These are phyloP conservation scores for Xiphorhynchus elegans DNA, from an alignment of 2,113 vertebrate species.

Conservation along the genomic window DNA sequence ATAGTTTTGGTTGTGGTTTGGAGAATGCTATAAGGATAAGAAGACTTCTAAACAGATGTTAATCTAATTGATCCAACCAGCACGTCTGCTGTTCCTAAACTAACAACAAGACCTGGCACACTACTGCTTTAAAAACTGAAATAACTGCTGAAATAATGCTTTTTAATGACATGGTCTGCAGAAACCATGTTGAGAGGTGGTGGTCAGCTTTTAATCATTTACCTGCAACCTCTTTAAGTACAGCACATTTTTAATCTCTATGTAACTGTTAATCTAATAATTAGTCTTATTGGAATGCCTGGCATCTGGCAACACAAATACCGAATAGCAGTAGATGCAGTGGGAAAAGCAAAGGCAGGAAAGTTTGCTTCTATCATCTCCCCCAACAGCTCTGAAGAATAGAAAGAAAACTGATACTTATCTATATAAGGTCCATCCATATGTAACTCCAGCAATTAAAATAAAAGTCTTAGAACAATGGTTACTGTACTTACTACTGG, in stretches of 20 bases:
- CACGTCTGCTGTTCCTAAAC: not conserved
- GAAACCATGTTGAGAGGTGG: not conserved
- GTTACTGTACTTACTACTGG: not conserved
- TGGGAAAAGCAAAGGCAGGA: not conserved
- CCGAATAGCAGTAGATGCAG: not conserved
- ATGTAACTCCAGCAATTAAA: conserved; percentile 10
- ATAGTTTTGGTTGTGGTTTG: not conserved
- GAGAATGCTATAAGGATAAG: not conserved
- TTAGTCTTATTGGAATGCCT: not conserved
- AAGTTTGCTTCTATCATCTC: not conserved
- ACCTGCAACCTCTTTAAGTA: not conserved
- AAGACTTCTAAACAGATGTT: not conserved
- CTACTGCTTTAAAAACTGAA: not conserved
- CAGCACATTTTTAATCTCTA: not conserved
- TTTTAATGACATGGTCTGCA: not conserved
- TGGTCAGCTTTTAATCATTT: not conserved
- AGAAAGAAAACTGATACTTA: conserved; percentile 4
- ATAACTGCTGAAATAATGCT: not conserved
- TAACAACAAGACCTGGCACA: not conserved
- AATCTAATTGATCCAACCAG: not conserved
- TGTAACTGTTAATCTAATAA: not conserved
- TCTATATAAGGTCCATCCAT: not conserved
- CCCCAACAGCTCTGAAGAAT: not conserved
- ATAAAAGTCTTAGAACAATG: not conserved
- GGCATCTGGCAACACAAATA: not conserved